Percentiles rank a stretch among this genome's conserved stretches.
Evolutionary conservation across 1,140 invertebrate genomes (phyloP).

Genomic region (Cotesia glomerata): DNA sequence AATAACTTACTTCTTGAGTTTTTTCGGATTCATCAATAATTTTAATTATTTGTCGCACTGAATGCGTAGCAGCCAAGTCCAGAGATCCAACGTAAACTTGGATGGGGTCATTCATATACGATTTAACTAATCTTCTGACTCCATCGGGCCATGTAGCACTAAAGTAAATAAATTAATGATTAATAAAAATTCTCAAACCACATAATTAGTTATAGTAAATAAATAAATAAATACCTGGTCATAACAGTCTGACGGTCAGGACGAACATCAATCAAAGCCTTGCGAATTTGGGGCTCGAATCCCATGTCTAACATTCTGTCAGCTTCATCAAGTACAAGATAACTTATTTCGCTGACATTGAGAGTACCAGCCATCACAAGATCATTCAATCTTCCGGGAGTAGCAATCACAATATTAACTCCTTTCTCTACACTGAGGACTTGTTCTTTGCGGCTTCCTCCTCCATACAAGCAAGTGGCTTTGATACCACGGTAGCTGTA

Average conservation of each 20-base stretch:
- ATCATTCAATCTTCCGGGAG: slow-evolving; percentile 88
- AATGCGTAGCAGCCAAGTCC: slow-evolving; percentile 84
- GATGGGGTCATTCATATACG: slow-evolving; percentile 86
- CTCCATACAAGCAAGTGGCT: slow-evolving; percentile 88
- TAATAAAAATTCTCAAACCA: neutral
- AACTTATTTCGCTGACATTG: slow-evolving; percentile 79
- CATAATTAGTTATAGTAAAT: neutral
- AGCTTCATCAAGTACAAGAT: slow-evolving; percentile 92
- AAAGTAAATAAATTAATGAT: slow-evolving; percentile 32
- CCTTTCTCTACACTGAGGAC: slow-evolving; percentile 73
- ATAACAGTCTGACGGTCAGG: slow-evolving; percentile 85
- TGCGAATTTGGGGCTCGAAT: slow-evolving; percentile 87
- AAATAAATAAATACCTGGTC: slow-evolving; percentile 68
- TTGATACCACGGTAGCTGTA: slow-evolving; percentile 84
- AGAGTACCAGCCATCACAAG: slow-evolving; percentile 71
- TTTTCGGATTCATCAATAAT: slow-evolving; percentile 80
- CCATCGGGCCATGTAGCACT: slow-evolving; percentile 89
- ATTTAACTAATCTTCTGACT: slow-evolving; percentile 80
- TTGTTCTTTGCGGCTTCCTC: slow-evolving; percentile 78
- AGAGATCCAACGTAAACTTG: slow-evolving; percentile 88
- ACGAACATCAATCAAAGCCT: slow-evolving; percentile 77
- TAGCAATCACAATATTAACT: slow-evolving; percentile 88
- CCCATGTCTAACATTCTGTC: slow-evolving; percentile 88
- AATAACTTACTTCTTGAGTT: slow-evolving; percentile 61
- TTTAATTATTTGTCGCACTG: slow-evolving; percentile 78